Base-by-base conservation (phyloP, 2,888 invertebrate genomes). In the Parnassius smintheus region DNA sequence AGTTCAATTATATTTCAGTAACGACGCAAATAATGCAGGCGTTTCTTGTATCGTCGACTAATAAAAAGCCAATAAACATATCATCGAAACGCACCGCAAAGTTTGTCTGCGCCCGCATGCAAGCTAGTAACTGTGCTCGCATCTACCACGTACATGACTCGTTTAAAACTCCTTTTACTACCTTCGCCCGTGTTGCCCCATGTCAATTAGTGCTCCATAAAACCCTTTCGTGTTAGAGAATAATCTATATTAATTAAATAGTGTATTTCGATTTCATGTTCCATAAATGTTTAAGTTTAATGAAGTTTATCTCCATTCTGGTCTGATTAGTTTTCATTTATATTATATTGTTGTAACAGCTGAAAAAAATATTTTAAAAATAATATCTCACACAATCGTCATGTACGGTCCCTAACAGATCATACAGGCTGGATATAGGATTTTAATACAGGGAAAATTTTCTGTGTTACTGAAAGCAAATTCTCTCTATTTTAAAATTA, bases 201-300 rank as follows among this genome's bases (percentile, higher is more conserved):
- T 65, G 62, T 66, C 69, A 70, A 71, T 70, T 70, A 69, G 67
- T 59, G 55, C 50, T 42, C 63, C 65, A 66, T 71, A 59, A 59
- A 64, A 62, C 57, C 56, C 56, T 59, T 59, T 56, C 56, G 48
- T 56, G 59, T 59, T 56, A 59, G 51, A 12, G 41, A 50, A 55
- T 59, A 46, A 56, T 56, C 52, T 64, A 18, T 59, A 22, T 52
- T 51, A 56, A 55, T 55, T 55, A 35, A 54, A 59, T 56, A 61
- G 46, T 18, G 52, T 52, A 52, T 59, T n/a, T 52, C 35, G 9
- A 13, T 12, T 57, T 3, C 18, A 2, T 53, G 18, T 54, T 42
- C 11, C 42, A 55, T 13, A 12, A 46, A 22, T 25, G 50, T 49
- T 50, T 55, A 48, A 25, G 11, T 25, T 12, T 35, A 35, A 35